These are phyloP conservation scores for Hyles vespertilio DNA, from an alignment of 1,140 invertebrate species.

Conservation along the genomic window DNA sequence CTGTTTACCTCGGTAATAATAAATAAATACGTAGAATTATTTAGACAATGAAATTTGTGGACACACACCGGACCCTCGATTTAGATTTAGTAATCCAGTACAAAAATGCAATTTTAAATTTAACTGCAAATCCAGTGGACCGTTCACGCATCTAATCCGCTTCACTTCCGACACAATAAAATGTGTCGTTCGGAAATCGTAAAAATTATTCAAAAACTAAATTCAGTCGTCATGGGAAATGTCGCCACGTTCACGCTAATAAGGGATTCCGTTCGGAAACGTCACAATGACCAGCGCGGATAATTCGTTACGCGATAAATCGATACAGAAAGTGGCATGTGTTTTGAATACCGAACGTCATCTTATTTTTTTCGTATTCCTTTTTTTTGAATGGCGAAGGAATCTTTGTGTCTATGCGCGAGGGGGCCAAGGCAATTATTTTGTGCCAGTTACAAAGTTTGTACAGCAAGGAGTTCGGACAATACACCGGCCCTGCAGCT, in stretches of 20 bases:
- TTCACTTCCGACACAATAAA: slow-evolving; percentile 55
- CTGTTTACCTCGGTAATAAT: no score
- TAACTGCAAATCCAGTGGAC: slow-evolving; percentile 15
- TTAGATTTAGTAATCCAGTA: slow-evolving; percentile 1
- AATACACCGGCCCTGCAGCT: slow-evolving; percentile 43
- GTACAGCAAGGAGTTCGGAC: slow-evolving; percentile 44
- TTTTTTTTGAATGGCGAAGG: slow-evolving; percentile 17
- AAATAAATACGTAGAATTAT: no score
- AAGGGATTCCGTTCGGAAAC: slow-evolving; percentile 47
- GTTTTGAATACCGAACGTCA: slow-evolving; percentile 66
- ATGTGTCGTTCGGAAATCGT: slow-evolving; percentile 44
- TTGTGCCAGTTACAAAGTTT: slow-evolving; percentile 46
- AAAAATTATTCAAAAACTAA: slow-evolving; percentile 46
- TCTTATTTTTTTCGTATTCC: slow-evolving; percentile 42
- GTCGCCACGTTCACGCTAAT: slow-evolving; percentile 61
- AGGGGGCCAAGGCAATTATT: slow-evolving; percentile 66
- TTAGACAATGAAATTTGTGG: no score
- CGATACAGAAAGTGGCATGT: slow-evolving; percentile 62
- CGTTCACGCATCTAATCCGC: slow-evolving; percentile 55
- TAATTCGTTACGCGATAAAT: slow-evolving; percentile 56
- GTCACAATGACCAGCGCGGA: slow-evolving; percentile 35
- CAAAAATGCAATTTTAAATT: slow-evolving; percentile 11
- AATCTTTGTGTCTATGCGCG: slow-evolving; percentile 28
- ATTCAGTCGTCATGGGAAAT: slow-evolving; percentile 69
- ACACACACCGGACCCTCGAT: no score